Conservation (phyloP, 2,797 vertebrate species). For the Borostomias antarcticus region DNA sequence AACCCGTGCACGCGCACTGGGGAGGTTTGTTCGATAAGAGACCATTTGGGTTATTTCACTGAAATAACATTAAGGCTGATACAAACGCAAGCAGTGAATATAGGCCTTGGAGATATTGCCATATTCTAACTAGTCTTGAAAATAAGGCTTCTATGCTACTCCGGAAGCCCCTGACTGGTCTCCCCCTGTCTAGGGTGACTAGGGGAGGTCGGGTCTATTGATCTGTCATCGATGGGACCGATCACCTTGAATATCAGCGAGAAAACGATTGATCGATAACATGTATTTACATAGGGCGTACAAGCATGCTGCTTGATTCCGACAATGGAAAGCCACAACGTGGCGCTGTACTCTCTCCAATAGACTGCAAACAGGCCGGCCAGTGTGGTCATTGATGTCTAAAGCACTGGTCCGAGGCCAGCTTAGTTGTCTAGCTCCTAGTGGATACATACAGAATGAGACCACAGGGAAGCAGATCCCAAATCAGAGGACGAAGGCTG, state of each 20-base stretch:
- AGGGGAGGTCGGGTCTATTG: too few species aligned
- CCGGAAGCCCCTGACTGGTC: not conserved
- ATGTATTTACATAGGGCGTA: not conserved
- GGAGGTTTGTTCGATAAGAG: not conserved
- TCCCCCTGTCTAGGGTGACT: too few species aligned
- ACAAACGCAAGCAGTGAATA: not conserved
- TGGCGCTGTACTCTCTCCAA: conserved; percentile 5
- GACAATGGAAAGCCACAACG: not conserved
- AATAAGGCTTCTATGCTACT: not conserved
- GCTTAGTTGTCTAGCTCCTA: conserved; percentile 4
- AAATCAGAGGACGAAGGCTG: conserved; percentile 26
- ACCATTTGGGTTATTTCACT: not conserved
- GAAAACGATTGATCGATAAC: not conserved
- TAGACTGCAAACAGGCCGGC: not conserved
- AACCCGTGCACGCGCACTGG: not conserved
- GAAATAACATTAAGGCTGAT: not conserved
- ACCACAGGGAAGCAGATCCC: conserved; percentile 32
- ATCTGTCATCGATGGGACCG: not conserved
- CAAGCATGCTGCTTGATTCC: not conserved
- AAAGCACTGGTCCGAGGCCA: conserved; percentile 47
- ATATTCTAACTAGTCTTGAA: not conserved
- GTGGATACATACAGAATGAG: not conserved
- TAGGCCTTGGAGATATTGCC: not conserved
- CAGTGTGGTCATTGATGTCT: not conserved
- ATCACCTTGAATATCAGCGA: not conserved